Evolutionary conservation across 2,113 vertebrate species (phyloP).

Genomic region (Platysternon megacephalum): DNA sequence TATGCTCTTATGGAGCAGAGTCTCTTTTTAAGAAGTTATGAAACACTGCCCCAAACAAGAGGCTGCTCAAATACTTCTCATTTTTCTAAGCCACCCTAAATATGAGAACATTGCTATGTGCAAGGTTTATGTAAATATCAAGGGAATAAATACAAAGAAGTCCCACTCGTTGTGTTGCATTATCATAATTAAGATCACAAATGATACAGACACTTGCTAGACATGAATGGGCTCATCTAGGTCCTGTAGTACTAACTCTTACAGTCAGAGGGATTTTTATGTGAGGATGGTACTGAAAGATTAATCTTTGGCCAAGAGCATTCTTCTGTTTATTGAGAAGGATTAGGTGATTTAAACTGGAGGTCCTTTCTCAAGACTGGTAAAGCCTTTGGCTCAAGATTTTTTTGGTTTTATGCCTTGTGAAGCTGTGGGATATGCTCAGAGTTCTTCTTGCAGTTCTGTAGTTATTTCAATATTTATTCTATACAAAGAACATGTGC

Average conservation of each 20-base stretch:
- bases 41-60: neutral
- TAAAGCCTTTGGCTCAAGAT: constrained; percentile 33
- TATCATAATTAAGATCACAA: neutral
- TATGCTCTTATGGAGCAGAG: fast-evolving
- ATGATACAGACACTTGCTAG: neutral
- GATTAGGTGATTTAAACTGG: constrained; percentile 68
- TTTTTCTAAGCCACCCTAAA: neutral
- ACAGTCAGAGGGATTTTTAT: constrained; percentile 50
- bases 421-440: constrained; percentile 60
- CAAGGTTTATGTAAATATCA: fast-evolving
- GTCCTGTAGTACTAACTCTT: constrained; percentile 35
- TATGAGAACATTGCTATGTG: fast-evolving
- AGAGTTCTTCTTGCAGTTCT: constrained; percentile 46
- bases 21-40: neutral
- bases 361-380: constrained; percentile 21
- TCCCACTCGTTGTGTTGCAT: neutral
- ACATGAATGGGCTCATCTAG: neutral
- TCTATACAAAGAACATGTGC: constrained; percentile 32
- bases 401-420: constrained; percentile 49
- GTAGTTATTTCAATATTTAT: constrained; percentile 66
- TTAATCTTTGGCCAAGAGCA: constrained; percentile 70
- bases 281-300: constrained; percentile 58
- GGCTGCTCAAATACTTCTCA: fast-evolving
- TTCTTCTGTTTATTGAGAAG: constrained; percentile 59
- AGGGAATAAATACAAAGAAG: neutral